phyloP scores from a whole-genome alignment of 2,113 vertebrate species.

The Cygnus atratus region DNA sequence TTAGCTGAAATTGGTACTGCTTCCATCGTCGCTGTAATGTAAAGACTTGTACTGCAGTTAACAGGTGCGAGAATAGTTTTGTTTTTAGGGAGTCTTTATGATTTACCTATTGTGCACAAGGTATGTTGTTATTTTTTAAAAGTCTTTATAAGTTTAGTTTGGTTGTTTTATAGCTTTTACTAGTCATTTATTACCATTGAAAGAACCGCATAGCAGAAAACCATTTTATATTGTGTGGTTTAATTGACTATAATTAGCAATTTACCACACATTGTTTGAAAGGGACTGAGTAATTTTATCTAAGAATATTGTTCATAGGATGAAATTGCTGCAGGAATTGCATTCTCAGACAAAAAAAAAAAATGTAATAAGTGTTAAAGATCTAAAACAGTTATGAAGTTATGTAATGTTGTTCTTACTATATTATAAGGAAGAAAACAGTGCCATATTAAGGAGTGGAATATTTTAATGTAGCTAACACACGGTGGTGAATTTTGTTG shows the following conservation, averaged over 20 bases:
- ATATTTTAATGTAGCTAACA: background rate
- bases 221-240: background rate
- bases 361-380: background rate
- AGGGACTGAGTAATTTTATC: background rate
- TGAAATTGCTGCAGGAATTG: background rate
- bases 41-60: background rate
- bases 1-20: background rate
- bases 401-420: background rate
- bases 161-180: background rate
- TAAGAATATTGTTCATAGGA: background rate
- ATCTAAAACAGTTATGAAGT: background rate
- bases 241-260: conserved; percentile 34
- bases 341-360: background rate
- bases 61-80: background rate
- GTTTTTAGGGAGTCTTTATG: background rate
- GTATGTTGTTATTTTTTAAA: background rate
- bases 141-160: background rate
- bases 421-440: background rate
- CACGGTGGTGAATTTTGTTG: background rate
- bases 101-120: background rate
- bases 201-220: background rate
- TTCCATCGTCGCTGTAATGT: background rate
- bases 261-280: conserved; percentile 12
- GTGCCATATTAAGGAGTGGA: background rate
- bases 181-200: background rate